phyloP scores from a whole-genome alignment of 2,113 vertebrate species.

The Ascaphus truei region DNA sequence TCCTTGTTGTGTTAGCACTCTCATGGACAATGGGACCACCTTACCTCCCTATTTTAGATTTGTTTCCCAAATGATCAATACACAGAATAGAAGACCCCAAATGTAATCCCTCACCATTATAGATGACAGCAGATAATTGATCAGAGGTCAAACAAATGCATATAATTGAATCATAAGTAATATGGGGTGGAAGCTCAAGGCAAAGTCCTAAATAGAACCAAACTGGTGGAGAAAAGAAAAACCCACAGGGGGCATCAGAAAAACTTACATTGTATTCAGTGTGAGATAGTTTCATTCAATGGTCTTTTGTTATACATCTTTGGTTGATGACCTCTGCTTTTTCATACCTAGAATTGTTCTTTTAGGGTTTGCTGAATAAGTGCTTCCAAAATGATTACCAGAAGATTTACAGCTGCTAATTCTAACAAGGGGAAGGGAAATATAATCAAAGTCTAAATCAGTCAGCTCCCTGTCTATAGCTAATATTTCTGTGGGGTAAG shows the following conservation, averaged over 20 bases:
- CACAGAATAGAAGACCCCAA: conserved; percentile 30
- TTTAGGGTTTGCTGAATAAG: conserved; percentile 53
- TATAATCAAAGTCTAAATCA: conserved; percentile 43
- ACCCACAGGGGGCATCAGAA: neutral
- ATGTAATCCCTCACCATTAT: conserved; percentile 64
- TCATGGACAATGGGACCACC: conserved; percentile 8
- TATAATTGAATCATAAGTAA: conserved; percentile 70
- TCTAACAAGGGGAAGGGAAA: conserved; percentile 47
- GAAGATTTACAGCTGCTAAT: conserved; percentile 52
- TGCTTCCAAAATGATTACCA: conserved; percentile 54
- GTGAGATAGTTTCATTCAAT: conserved; percentile 43
- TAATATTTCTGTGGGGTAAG: neutral
- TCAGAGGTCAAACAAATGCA: conserved; percentile 65
- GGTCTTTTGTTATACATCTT: conserved; percentile 44
- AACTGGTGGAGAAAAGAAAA: conserved; percentile 9
- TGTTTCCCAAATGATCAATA: conserved; percentile 49
- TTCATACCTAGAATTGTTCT: conserved; percentile 46
- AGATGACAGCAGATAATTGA: conserved; percentile 77
- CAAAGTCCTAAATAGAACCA: neutral
- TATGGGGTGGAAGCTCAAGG: conserved; percentile 42
- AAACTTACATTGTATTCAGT: conserved; percentile 33
- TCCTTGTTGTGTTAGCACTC: conserved; percentile 8
- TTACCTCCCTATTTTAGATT: conserved; percentile 10
- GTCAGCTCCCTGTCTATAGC: neutral
- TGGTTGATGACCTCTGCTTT: conserved; percentile 47